Base-by-base conservation (phyloP, 2,888 invertebrate species). In the Conus canariensis region DNA sequence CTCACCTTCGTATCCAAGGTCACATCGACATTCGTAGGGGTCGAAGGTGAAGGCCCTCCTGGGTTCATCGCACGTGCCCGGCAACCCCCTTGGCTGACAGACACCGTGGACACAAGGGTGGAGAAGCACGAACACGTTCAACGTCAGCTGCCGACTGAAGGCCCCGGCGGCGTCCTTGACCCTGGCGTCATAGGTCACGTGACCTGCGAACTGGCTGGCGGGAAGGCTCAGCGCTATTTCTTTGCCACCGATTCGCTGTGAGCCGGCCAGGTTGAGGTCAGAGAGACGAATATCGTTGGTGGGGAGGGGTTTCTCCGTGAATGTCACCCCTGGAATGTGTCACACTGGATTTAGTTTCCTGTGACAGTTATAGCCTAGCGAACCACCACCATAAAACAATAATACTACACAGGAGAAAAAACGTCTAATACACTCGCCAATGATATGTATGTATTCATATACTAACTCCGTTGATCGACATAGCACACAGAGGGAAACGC, bases 21-120 rank as follows among this genome's bases (percentile, higher is more conserved):
- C 77, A 16, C 88, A 88, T 12, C 59, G 77, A 56, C 88, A 88
- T 7, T 1, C 25, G 59, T 88, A 88, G 14, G 59, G 58, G 59
- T 59, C 59, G 59, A 88, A 88, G 60, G 59, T 77, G 77, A 59
- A 59, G 59, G 77, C 88, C 30, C 88, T 88, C 25, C n/a, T 22
- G 58, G 58, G 58, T 22, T 88, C 80, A 0, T 80, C 8, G 16
- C 88, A 88, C 19, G 77, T 8, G 59, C 60, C 60, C 59, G 45
- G 30, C 9, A 60, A 58, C 12, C 25, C 25, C 19, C 60, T 60
- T 22, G 88, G 88, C 77, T 25, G 16, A 80, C 88, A 88, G 5
- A 67, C 64, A 19, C 89, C 89, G 45, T 89, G 89, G 70, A 89
- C 25, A 25, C 89, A 89, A 8, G 89, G 89, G 25, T 58, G 85